Conservation (phyloP, 2,797 vertebrate species). For the Melanotaenia maccullochi region DNA sequence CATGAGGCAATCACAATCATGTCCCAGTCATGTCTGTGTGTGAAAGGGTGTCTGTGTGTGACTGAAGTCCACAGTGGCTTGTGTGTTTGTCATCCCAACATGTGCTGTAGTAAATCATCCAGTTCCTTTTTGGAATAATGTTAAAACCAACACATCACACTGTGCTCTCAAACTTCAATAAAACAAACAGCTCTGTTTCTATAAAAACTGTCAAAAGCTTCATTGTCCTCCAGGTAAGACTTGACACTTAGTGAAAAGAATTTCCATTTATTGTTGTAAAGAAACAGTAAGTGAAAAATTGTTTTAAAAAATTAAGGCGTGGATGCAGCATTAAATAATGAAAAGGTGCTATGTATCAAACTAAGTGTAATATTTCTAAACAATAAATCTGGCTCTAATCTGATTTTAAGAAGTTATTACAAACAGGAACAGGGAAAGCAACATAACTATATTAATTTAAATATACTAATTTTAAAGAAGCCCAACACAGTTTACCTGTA, state of each 20-base stretch:
- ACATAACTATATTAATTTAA: slow-evolving; percentile 25
- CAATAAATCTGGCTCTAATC: not conserved
- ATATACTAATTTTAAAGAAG: slow-evolving; percentile 41
- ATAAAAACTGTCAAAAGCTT: slow-evolving; percentile 35
- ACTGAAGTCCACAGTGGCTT: slow-evolving; percentile 63
- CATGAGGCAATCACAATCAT: slow-evolving; percentile 70
- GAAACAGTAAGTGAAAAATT: slow-evolving; percentile 43
- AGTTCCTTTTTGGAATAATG: slow-evolving; percentile 66
- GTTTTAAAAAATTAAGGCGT: slow-evolving; percentile 57
- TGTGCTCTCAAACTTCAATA: slow-evolving; percentile 81
- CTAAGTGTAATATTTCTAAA: not conserved
- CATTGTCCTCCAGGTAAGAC: slow-evolving; percentile 1
- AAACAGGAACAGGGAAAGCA: slow-evolving; percentile 1
- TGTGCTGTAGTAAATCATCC: slow-evolving; percentile 75
- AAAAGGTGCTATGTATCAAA: slow-evolving; percentile 8
- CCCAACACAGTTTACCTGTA: slow-evolving; percentile 12
- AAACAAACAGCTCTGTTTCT: slow-evolving; percentile 77
- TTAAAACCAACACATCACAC: slow-evolving; percentile 77
- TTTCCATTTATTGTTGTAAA: slow-evolving; percentile 55
- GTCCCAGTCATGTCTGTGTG: slow-evolving; percentile 52
- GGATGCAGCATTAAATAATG: slow-evolving; percentile 35
- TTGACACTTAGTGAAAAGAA: not conserved
- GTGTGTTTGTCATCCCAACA: slow-evolving; percentile 72
- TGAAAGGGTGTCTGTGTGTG: slow-evolving; percentile 51
- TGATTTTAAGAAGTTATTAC: slow-evolving; percentile 25